These are phyloP conservation scores for Ectropis crepuscularia DNA, from an alignment of 2,888 invertebrate species.

Conservation along the genomic window DNA sequence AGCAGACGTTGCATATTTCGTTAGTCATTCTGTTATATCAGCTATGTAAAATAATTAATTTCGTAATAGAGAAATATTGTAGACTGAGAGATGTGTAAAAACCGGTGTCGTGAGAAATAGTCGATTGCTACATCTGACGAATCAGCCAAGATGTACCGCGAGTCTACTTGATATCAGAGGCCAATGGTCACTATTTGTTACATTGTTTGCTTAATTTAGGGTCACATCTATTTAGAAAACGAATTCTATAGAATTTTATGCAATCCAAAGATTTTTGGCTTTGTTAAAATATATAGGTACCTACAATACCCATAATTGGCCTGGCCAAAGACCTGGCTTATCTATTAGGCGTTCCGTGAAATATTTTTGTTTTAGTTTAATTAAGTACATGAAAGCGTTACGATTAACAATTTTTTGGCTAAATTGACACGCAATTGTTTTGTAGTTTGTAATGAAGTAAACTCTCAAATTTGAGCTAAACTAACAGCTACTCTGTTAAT, in stretches of 20 bases:
- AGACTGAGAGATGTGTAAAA: slow-evolving; percentile 37
- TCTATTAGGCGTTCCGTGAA: background rate
- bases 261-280: background rate
- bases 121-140: slow-evolving; percentile 55
- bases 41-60: slow-evolving; percentile 41
- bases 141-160: slow-evolving; percentile 52
- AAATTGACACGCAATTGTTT: background rate
- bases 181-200: slow-evolving; percentile 52
- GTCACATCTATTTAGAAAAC: slow-evolving; percentile 5
- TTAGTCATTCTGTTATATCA: slow-evolving; percentile 20
- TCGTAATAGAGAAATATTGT: slow-evolving; percentile 50
- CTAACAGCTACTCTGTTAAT: too few species aligned
- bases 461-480: too few species aligned
- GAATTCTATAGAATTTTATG: background rate
- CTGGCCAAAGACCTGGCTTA: too few species aligned
- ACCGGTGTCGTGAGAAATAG: slow-evolving; percentile 61
- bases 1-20: slow-evolving; percentile 11
- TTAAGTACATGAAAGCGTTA: too few species aligned
- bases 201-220: slow-evolving; percentile 43
- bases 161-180: slow-evolving; percentile 39
- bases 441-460: background rate
- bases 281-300: too few species aligned
- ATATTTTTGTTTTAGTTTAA: background rate
- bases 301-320: too few species aligned
- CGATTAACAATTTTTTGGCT: too few species aligned